phyloP scores from a whole-genome alignment of 2,888 invertebrate species.

The Allolobophora icterica region DNA sequence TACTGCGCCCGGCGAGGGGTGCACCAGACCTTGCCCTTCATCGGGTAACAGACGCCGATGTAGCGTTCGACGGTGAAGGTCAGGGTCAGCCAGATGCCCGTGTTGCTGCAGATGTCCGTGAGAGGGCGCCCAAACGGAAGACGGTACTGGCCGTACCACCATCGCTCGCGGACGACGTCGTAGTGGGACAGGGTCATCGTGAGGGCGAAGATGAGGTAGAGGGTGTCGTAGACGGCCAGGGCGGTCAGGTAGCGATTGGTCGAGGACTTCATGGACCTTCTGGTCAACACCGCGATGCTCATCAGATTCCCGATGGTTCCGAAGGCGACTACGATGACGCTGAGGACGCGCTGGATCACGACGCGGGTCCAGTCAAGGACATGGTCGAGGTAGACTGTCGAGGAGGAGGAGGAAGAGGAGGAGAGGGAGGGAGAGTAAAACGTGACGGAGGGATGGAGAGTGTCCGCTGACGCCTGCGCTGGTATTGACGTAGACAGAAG shows the following conservation, averaged over 20 bases:
- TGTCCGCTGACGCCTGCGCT: background rate
- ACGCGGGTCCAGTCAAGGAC: slow-evolving; percentile 46
- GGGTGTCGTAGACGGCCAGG: slow-evolving; percentile 75
- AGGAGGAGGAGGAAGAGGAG: background rate
- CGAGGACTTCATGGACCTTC: slow-evolving; percentile 59
- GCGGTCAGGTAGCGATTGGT: slow-evolving; percentile 73
- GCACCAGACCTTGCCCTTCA: slow-evolving; percentile 74
- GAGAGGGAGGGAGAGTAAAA: background rate
- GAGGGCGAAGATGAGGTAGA: slow-evolving; percentile 73
- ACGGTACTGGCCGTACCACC: slow-evolving; percentile 40
- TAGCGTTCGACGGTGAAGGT: slow-evolving; percentile 79
- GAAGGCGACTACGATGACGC: slow-evolving; percentile 55
- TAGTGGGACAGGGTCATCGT: slow-evolving; percentile 42
- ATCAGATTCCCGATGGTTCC: slow-evolving; percentile 60
- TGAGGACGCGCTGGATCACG: slow-evolving; percentile 54
- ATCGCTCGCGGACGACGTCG: background rate
- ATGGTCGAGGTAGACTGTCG: background rate
- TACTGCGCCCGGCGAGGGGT: slow-evolving; percentile 76
- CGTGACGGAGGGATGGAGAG: background rate
- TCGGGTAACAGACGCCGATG: slow-evolving; percentile 78
- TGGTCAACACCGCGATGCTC: slow-evolving; percentile 60
- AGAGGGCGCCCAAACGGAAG: slow-evolving; percentile 71
- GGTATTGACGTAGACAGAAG: background rate
- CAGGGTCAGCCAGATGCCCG: slow-evolving; percentile 78
- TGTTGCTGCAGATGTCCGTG: slow-evolving; percentile 73